Base-by-base conservation (phyloP, 2,113 vertebrate species). In the Odontesthes bonariensis region DNA sequence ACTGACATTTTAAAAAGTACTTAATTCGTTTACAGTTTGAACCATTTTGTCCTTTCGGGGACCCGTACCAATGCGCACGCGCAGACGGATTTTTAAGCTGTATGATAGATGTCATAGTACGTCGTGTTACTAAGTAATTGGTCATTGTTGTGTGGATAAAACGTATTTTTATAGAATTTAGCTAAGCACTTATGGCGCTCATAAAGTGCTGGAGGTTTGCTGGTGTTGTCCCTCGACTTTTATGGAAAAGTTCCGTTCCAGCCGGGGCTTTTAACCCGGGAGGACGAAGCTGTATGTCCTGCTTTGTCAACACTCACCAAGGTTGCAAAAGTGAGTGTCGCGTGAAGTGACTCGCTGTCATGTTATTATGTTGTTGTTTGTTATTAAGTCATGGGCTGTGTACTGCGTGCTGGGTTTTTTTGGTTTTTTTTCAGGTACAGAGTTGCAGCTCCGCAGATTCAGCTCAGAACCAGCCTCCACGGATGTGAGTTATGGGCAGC, bases 401-500 rank as follows among this genome's bases (percentile, higher is more conserved):
- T 12, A 19, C 6, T 13, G 9, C 0, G 6, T 27, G 1, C 59
- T 53, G 8, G n/a, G n/a, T n/a, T n/a, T n/a, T n/a, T n/a, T 67
- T 66, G 66, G 44, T 78, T 35, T 32, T 9, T 67, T 38, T 60
- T 35, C 49, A 82, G 80, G 14, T n/a, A 31, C 47, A 73, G 88
- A 65, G 33, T 3, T 73, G 57, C 66, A 62, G 53, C n/a, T 76
- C n/a, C 87, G 92, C 49, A 33, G 79, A 19, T 94, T 95, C 54
- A 95, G 91, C 23, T 85, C 91, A 14, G 68, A 76, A 13, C 74
- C 59, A n/a, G 32, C 46, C 12, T 77, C 32, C 46, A 81, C 82
- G 0, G 61, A 58, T n/a, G 83, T 99, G 57, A 95, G 91, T 22
- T 97, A 97, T 23, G 87, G 85, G 5, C 89, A 97, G 90, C 90